A percentile compares a stretch with the other conserved stretches of the same genome.
These are phyloP conservation scores for Ariolimax columbianus DNA, from an alignment of 2,888 invertebrate genomes.

Conservation along the genomic window DNA sequence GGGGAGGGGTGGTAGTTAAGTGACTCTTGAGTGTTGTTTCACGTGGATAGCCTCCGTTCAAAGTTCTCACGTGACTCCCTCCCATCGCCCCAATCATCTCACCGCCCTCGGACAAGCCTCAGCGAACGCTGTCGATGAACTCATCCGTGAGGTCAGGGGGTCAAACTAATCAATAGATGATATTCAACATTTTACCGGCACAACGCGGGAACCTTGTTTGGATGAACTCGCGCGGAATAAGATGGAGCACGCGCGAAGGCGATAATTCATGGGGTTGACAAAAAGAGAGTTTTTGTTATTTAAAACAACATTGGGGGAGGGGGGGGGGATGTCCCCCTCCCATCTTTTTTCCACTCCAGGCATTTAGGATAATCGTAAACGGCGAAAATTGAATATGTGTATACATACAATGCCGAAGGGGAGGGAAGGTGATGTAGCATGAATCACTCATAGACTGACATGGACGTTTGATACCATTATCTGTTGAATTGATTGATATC, in stretches of 20 bases:
- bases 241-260: background rate
- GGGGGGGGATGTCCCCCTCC: too few relatives aligned
- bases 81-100: background rate
- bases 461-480: too few relatives aligned
- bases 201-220: background rate
- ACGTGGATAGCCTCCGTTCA: too few relatives aligned
- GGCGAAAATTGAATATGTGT: too few relatives aligned
- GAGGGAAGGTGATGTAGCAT: too few relatives aligned
- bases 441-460: too few relatives aligned
- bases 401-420: too few relatives aligned
- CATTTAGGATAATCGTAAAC: too few relatives aligned
- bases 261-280: slow-evolving; percentile 5
- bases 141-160: background rate
- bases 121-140: background rate
- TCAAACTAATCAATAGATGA: slow-evolving; percentile 30
- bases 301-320: background rate
- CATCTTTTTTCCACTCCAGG: too few relatives aligned
- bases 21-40: too few relatives aligned
- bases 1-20: too few relatives aligned
- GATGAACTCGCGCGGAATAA: slow-evolving; percentile 1
- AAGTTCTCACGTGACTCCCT: background rate
- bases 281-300: background rate
- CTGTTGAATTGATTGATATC: too few relatives aligned
- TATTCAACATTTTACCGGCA: background rate
- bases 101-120: background rate